phyloP scores from a whole-genome alignment of 2,113 vertebrate genomes.

The Neopipo cinnamomea region DNA sequence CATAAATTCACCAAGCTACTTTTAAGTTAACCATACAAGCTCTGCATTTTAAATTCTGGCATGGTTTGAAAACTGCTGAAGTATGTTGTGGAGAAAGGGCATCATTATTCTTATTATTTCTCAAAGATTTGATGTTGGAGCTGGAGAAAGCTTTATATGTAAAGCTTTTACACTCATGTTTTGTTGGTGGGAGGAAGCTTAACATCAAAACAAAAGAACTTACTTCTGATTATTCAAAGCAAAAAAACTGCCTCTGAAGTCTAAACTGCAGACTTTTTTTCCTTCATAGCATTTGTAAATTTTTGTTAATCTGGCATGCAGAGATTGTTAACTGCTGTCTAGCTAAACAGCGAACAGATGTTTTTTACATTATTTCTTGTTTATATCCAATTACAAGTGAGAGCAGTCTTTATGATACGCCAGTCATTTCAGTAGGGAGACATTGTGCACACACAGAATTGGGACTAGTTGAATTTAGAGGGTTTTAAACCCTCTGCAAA shows the following conservation, averaged over 20 bases:
- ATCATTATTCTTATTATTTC: background rate
- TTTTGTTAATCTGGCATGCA: constrained; percentile 23
- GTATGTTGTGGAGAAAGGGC: background rate
- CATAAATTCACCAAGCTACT: background rate
- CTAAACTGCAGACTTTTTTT: background rate
- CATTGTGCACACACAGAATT: background rate
- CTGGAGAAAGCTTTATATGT: background rate
- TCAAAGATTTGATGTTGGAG: background rate
- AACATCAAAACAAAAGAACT: background rate
- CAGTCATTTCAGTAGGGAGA: background rate
- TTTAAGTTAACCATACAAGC: background rate
- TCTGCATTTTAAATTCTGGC: background rate
- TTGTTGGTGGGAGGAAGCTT: background rate
- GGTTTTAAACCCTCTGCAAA: background rate
- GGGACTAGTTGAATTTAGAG: background rate
- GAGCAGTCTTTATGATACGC: background rate
- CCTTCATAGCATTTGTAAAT: background rate
- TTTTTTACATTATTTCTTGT: constrained; percentile 37
- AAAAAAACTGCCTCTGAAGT: constrained; percentile 20
- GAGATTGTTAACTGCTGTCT: constrained; percentile 43
- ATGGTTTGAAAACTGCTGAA: background rate
- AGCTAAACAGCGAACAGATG: constrained; percentile 19
- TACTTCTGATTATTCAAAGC: constrained; percentile 24
- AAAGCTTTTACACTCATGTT: background rate
- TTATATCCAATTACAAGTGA: constrained; percentile 14